These are phyloP conservation scores for Microplitis demolitor DNA, from an alignment of 1,140 invertebrate species.

Conservation along the genomic window DNA sequence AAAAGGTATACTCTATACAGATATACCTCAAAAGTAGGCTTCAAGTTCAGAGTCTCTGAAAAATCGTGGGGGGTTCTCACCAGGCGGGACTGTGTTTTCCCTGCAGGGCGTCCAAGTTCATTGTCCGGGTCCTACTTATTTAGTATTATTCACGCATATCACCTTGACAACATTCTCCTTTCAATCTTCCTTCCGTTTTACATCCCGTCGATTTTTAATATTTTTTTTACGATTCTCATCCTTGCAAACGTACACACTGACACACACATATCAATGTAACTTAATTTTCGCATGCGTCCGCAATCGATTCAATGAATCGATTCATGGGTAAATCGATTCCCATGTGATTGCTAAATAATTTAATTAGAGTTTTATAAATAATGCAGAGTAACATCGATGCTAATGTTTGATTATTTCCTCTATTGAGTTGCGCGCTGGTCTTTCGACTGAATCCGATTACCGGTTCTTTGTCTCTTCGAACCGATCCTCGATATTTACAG, in stretches of 20 bases:
- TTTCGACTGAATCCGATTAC: constrained; percentile 21
- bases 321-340: too few relatives aligned
- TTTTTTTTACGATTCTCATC: background rate
- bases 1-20: background rate
- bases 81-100: constrained; percentile 36
- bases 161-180: constrained; percentile 40
- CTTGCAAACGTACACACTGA: too few relatives aligned
- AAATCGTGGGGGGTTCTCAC: constrained; percentile 40
- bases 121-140: constrained; percentile 41
- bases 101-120: constrained; percentile 38
- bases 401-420: constrained; percentile 31
- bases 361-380: constrained; percentile 11
- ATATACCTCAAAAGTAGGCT: background rate
- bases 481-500: constrained; percentile 21
- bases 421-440: constrained; percentile 28
- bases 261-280: too few relatives aligned
- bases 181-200: constrained; percentile 3
- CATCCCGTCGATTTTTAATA: background rate
- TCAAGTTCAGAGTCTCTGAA: constrained; percentile 26
- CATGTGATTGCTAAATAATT: too few relatives aligned
- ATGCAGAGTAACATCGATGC: constrained; percentile 16
- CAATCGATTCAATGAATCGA: too few relatives aligned
- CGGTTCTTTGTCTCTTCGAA: constrained; percentile 12
- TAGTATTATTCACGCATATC: constrained; percentile 42
- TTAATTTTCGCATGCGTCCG: too few relatives aligned